Base-by-base conservation (phyloP, 1,140 invertebrate genomes). In the Drosophila pseudoananassae region DNA sequence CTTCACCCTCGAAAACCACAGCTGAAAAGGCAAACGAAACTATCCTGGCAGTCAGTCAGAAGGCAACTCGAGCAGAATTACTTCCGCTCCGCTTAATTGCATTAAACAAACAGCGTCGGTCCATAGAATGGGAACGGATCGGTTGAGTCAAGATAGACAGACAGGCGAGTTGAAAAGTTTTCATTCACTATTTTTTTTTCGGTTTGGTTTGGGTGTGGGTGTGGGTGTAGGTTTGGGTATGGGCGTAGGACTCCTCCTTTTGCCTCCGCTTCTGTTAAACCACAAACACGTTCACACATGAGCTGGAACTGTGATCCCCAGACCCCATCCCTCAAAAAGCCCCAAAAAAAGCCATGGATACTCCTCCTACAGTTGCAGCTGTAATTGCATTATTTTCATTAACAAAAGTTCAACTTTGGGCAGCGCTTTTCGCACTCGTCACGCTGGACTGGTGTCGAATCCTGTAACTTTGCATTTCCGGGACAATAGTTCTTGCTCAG, bases 311-410 rank as follows among this genome's bases (percentile, higher is more conserved):
- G 49, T 25, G 43, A 23, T 27, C 38, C 49, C 49, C 43, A 57
- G 27, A 15, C 40, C 27, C 15, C 4, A 15, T 8, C 9, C 40
- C 14, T 15, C 15, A 8, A 43, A 40, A 40, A 15, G 4, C n/a
- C 1, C 9, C 40, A 1, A 47, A 64, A 25, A 12, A 43, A 17
- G 6, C 40, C 40, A 14, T 17, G 40, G 40, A 14, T 14, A 25
- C 33, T 31, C 50, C 20, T 14, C 10, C 52, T 38, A 12, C 51
- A 49, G 25, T 47, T 68, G 15, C 63, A 66, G 43, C 61, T 59
- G 74, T 66, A 87, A 85, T 87, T 87, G 82, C 82, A 87, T 87
- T 87, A 88, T 87, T 88, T 87, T 88, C 82, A 87, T 87, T 87
- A 87, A 87, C 78, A 87, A 88, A 82, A 87, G 83, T 87, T 87